A percentile compares a stretch with the other conserved stretches of the same genome.
Evolutionary conservation across 2,888 invertebrate species (phyloP).

Genomic region (Caenorhabditis imperialis): DNA sequence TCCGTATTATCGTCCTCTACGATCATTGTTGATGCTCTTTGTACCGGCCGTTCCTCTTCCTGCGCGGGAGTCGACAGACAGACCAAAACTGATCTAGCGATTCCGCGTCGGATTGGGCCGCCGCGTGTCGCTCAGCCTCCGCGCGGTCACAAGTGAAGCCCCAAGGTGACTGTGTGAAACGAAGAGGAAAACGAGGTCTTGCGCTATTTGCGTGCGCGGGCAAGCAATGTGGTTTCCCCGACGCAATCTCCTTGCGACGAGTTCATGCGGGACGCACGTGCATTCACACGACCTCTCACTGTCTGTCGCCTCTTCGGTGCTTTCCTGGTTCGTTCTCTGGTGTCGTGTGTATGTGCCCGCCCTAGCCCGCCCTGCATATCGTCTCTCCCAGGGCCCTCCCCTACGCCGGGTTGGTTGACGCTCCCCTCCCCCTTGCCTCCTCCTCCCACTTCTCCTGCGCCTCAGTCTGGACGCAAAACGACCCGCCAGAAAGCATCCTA

Average conservation of each 20-base stretch:
- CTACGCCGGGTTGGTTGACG: slow-evolving; percentile 52
- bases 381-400: slow-evolving; percentile 58
- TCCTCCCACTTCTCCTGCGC: slow-evolving; percentile 46
- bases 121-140: slow-evolving; percentile 21
- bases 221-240: slow-evolving; percentile 51
- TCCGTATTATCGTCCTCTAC: slow-evolving; percentile 16
- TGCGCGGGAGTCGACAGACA: neutral
- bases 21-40: slow-evolving; percentile 41
- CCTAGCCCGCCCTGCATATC: slow-evolving; percentile 51
- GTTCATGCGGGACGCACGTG: slow-evolving; percentile 56
- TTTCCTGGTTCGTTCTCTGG: slow-evolving; percentile 58
- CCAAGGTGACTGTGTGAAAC: slow-evolving; percentile 39
- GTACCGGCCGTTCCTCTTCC: slow-evolving; percentile 16
- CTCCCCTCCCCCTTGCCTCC: slow-evolving; percentile 39
- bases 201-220: slow-evolving; percentile 49
- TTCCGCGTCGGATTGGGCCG: slow-evolving; percentile 41
- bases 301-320: slow-evolving; percentile 51
- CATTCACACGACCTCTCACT: slow-evolving; percentile 47
- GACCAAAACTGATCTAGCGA: slow-evolving; percentile 28
- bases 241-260: slow-evolving; percentile 35
- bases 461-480: slow-evolving; percentile 58
- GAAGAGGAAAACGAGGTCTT: slow-evolving; percentile 40
- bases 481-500: slow-evolving; percentile 54
- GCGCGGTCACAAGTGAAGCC: slow-evolving; percentile 24
- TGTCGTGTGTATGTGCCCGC: slow-evolving; percentile 54